Evolutionary conservation across 1,140 invertebrate genomes (phyloP).

Genomic region (Stegodyphus mimosarum): DNA sequence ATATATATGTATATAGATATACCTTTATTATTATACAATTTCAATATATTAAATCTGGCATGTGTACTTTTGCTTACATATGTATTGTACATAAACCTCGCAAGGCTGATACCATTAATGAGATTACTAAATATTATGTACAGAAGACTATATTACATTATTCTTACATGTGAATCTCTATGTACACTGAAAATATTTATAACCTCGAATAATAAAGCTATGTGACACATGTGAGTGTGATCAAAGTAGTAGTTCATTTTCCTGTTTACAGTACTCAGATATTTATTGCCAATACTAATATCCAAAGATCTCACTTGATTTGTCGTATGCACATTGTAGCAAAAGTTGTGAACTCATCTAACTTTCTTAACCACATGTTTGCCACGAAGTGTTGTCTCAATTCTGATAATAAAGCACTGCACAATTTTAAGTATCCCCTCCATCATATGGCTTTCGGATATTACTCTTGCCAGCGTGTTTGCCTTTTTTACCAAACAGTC

Average conservation of each 20-base stretch:
- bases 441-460: constrained; percentile 31
- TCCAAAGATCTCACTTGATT: constrained; percentile 7
- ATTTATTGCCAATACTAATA: too few species aligned
- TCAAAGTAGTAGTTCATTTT: not conserved
- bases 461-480: constrained; percentile 55
- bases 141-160: constrained; percentile 52
- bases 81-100: not conserved
- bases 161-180: constrained; percentile 34
- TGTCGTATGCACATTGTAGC: constrained; percentile 31
- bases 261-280: constrained; percentile 6
- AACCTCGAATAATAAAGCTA: constrained; percentile 53
- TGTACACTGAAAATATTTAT: constrained; percentile 24
- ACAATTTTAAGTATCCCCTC: constrained; percentile 17
- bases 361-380: constrained; percentile 6
- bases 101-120: constrained; percentile 6
- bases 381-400: constrained; percentile 4
- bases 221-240: constrained; percentile 8
- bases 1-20: constrained; percentile 22
- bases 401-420: not conserved
- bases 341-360: constrained; percentile 5
- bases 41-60: constrained; percentile 49
- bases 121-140: constrained; percentile 55
- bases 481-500: constrained; percentile 72
- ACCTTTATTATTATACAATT: constrained; percentile 41
- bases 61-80: constrained; percentile 3